Evolutionary conservation across 23 tunicate species (phyloP).

Genomic region (Clavelina lepadiformis): DNA sequence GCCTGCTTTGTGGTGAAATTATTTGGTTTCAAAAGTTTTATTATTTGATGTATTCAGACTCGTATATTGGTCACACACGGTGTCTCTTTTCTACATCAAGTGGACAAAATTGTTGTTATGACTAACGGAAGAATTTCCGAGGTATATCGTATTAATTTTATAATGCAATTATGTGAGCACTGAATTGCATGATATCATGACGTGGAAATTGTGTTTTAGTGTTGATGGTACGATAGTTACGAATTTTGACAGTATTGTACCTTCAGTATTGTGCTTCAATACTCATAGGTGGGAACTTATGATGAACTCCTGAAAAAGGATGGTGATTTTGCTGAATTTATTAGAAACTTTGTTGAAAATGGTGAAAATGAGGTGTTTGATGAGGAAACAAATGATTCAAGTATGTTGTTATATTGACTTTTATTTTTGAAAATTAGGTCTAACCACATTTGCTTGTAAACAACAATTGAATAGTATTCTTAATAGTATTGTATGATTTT

Average conservation of each 20-base stretch:
- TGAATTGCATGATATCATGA: neutral
- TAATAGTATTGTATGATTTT: no score
- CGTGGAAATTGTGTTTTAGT: neutral
- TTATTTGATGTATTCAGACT: slow-evolving; percentile 25
- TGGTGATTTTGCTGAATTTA: slow-evolving; percentile 54
- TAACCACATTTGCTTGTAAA: no score
- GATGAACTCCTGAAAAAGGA: slow-evolving; percentile 29
- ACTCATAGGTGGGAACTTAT: slow-evolving; percentile 42
- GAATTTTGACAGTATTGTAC: no score
- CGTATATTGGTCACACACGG: slow-evolving; percentile 56
- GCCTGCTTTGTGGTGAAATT: neutral
- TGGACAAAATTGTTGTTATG: slow-evolving; percentile 42
- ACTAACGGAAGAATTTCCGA: slow-evolving; percentile 44
- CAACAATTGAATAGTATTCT: no score
- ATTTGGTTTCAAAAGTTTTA: neutral
- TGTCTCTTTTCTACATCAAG: slow-evolving; percentile 18
- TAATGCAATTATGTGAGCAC: neutral
- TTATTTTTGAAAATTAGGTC: no score
- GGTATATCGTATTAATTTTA: neutral
- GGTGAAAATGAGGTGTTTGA: slow-evolving; percentile 12
- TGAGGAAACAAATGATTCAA: neutral
- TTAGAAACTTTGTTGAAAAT: slow-evolving; percentile 22
- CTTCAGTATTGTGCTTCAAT: no score
- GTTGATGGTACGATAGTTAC: no score
- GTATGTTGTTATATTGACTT: no score